Percentiles rank a stretch among this genome's conserved stretches.
These are phyloP conservation scores for Gymnothorax reevesii DNA, from an alignment of 2,797 vertebrate genomes.

Conservation along the genomic window DNA sequence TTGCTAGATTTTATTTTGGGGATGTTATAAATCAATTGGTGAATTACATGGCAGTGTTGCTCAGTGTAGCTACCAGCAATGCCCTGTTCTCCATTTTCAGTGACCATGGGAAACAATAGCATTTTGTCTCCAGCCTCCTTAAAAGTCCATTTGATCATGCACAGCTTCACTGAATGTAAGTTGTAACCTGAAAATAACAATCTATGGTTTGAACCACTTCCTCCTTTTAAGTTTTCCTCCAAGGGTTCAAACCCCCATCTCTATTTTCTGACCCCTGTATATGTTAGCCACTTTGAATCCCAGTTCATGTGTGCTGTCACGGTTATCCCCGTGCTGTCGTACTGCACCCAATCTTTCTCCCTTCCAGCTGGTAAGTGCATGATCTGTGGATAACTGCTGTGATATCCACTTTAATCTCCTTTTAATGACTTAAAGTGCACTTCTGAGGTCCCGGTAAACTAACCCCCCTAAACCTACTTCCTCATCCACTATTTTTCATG, in stretches of 20 bases:
- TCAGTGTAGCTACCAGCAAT: not conserved
- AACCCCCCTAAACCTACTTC: not conserved
- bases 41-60: not conserved
- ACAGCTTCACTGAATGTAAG: not conserved
- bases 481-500: not conserved
- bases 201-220: not conserved
- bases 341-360: conserved; percentile 53
- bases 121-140: not conserved
- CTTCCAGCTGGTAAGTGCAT: conserved; percentile 65
- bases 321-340: conserved; percentile 2
- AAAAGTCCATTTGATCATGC: not conserved
- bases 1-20: not conserved
- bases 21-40: not conserved
- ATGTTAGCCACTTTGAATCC: not conserved
- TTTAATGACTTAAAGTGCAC: conserved; percentile 69
- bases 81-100: not conserved
- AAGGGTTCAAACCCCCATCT: not conserved
- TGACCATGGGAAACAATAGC: not conserved
- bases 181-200: not conserved
- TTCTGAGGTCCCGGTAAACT: conserved; percentile 50
- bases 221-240: not conserved
- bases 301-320: not conserved
- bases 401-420: conserved; percentile 72
- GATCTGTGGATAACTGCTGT: conserved; percentile 54
- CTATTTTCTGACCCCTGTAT: not conserved